These are phyloP conservation scores for Acheta domesticus DNA, from an alignment of 2,888 invertebrate species.

Conservation along the genomic window DNA sequence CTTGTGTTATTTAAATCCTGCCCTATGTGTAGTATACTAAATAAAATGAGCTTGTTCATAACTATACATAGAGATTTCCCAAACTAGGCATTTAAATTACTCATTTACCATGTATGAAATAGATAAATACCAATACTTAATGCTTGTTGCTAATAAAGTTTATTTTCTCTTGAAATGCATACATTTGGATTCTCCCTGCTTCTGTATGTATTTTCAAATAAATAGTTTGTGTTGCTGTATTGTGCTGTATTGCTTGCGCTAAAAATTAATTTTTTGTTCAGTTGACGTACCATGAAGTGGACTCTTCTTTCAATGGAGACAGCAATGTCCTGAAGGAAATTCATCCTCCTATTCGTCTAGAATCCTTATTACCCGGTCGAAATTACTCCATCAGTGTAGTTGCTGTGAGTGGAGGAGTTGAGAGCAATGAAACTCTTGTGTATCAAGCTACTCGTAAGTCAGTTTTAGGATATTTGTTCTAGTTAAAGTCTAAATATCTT, in stretches of 20 bases:
- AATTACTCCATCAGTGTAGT: slow-evolving; percentile 84
- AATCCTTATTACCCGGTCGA: slow-evolving; percentile 78
- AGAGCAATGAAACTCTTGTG: slow-evolving; percentile 68
- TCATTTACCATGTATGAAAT: not conserved
- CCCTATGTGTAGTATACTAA: too few relatives aligned
- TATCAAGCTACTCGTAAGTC: slow-evolving; percentile 66
- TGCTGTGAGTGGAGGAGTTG: slow-evolving; percentile 78
- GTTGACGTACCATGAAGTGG: slow-evolving; percentile 82
- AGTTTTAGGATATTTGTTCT: too few relatives aligned
- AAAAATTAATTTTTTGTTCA: slow-evolving; percentile 42
- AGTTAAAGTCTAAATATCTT: too few relatives aligned
- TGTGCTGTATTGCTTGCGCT: not conserved
- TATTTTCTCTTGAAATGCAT: not conserved
- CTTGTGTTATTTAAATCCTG: too few relatives aligned
- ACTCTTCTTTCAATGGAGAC: slow-evolving; percentile 77
- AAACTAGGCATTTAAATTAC: too few relatives aligned
- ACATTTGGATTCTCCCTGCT: not conserved
- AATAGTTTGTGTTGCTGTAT: not conserved
- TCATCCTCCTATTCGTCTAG: slow-evolving; percentile 61
- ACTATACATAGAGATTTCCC: too few relatives aligned
- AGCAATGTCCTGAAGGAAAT: slow-evolving; percentile 69
- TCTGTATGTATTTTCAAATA: not conserved
- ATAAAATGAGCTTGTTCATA: too few relatives aligned
- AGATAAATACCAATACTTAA: not conserved
- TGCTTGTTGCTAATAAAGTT: not conserved